Percentiles rank a stretch among this genome's conserved stretches.
These are phyloP conservation scores for Thoracochromis brauschi DNA, from an alignment of 2,113 vertebrate genomes.

Conservation along the genomic window DNA sequence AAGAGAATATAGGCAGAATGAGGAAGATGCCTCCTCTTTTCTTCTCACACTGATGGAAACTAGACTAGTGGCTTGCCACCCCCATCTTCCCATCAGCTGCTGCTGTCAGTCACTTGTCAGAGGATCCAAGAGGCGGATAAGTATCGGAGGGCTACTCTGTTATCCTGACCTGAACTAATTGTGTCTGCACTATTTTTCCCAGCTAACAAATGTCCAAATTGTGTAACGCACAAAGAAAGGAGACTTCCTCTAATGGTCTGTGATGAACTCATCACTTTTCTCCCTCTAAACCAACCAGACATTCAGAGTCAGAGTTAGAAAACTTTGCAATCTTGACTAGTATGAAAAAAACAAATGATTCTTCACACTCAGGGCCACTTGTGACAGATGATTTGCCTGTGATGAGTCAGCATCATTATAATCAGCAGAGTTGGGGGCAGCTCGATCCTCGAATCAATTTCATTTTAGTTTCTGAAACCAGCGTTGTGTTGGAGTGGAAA, in stretches of 20 bases:
- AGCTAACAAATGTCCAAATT: background rate
- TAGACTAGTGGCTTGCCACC: background rate
- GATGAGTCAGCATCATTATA: background rate
- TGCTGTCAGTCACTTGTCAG: slow-evolving; percentile 44
- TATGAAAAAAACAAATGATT: background rate
- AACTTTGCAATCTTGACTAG: background rate
- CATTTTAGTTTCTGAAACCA: background rate
- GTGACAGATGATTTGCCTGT: background rate
- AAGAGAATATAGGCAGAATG: background rate
- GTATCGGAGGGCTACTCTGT: background rate
- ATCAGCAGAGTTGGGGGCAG: background rate
- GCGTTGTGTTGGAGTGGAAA: background rate
- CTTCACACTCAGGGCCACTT: background rate
- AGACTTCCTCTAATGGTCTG: background rate
- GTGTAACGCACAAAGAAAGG: background rate
- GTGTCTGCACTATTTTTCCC: background rate
- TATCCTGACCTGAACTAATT: slow-evolving; percentile 31
- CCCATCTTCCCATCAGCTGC: background rate
- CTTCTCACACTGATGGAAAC: background rate
- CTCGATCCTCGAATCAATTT: background rate
- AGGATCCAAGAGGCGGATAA: background rate
- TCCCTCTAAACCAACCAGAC: background rate
- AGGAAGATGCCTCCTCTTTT: background rate
- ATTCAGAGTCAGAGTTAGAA: background rate
- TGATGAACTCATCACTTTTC: background rate